Base-by-base conservation (phyloP, 37 sponge, comb jelly and placozoan genomes). In the Cladorhizidae sp. region DNA sequence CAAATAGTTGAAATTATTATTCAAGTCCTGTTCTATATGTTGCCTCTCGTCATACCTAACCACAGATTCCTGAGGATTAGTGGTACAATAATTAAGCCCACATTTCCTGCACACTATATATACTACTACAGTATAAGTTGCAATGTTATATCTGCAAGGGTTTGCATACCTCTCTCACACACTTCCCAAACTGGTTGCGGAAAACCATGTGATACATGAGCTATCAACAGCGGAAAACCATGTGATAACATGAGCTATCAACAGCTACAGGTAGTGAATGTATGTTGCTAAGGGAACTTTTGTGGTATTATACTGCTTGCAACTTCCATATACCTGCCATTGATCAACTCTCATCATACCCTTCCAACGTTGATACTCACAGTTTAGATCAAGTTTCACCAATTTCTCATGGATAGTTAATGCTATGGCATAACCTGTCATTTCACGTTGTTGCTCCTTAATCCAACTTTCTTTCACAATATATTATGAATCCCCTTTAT, bases 311-410 rank as follows among this genome's bases (percentile, higher is more conserved):
- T 80, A 40, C 79, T 79, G 42, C 75, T 86, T 70, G 81, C 74
- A 23, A 81, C 90, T 80, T 64, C 64, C 68, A 64, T 64, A 57
- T 42, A 56, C 86, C 86, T 70, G 81, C 86, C 86, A 86, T 90
- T 55, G 83, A 87, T 57, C 71, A 86, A 72, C 87, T 79, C 50
- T 86, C 86, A 80, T 86, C 86, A 40, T 90, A 90, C 15, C 78
- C 83, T 85, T 90, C 81, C 37, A 81, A 62, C 72, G 51, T 75
- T 72, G 56, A 45, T 52, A 52, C 54, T 52, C 54, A 52, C 75
- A 65, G 43, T 86, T 75, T 37, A 86, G 67, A 37, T 78, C 87
- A 70, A 78, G 75, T 63, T 75, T 75, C 40, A 73, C 73, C 57
- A 86, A 55, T 39, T 65, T 73, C 40, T 76, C 70, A 42, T 52